A percentile compares a stretch with the other conserved stretches of the same genome.
phyloP scores from a whole-genome alignment of 2,888 invertebrate species.

The Synanthedon tipuliformis region DNA sequence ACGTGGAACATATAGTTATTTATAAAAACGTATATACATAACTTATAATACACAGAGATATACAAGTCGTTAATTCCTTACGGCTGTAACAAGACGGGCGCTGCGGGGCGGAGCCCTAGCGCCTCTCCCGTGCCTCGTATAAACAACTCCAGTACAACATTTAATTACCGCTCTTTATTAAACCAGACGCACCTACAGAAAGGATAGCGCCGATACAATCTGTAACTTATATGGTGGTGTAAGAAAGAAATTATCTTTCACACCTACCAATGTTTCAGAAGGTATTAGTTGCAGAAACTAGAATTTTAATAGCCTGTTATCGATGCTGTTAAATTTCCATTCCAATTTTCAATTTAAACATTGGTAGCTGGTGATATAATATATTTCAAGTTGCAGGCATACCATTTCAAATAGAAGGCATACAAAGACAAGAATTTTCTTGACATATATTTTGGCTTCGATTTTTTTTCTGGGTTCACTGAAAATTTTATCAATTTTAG shows the following conservation, averaged over 20 bases:
- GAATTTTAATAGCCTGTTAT: background rate
- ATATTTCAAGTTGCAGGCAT: too few species aligned
- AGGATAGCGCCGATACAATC: conserved; percentile 24
- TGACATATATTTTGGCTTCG: too few species aligned
- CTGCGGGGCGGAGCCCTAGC: conserved; percentile 39
- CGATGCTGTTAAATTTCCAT: too few species aligned
- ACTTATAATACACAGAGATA: background rate
- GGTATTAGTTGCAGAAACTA: background rate
- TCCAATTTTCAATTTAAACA: too few species aligned
- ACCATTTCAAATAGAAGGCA: too few species aligned
- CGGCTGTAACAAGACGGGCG: conserved; percentile 39
- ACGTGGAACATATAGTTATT: too few species aligned
- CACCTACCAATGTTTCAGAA: conserved; percentile 32
- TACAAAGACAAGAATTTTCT: too few species aligned
- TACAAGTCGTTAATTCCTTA: conserved; percentile 49
- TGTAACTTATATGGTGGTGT: conserved; percentile 10
- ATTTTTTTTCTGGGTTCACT: too few species aligned
- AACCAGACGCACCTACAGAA: conserved; percentile 48
- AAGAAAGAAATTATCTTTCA: conserved; percentile 48
- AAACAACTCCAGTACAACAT: conserved; percentile 65
- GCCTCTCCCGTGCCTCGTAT: conserved; percentile 34
- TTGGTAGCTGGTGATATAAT: too few species aligned
- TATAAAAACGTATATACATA: background rate
- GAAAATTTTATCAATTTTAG: too few species aligned
- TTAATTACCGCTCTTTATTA: conserved; percentile 68